A percentile compares a stretch with the other conserved stretches of the same genome.
Evolutionary conservation across 2,797 vertebrate genomes (phyloP).

Genomic region (Aphelocoma californica): DNA sequence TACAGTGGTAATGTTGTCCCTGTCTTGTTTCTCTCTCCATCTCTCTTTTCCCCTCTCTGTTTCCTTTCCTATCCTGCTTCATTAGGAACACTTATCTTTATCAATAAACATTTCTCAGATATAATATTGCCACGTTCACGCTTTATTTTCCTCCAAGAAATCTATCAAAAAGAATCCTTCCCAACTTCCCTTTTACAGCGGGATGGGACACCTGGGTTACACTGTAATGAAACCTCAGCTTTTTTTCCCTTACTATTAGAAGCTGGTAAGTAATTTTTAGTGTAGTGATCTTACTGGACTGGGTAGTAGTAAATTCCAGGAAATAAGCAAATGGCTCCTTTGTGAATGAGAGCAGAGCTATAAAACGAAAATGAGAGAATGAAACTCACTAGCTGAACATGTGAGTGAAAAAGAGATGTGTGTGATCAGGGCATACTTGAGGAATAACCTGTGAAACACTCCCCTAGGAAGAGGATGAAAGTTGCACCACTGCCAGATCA

Average conservation of each 20-base stretch:
- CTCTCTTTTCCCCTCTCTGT: background rate
- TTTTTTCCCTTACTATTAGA: background rate
- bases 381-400: background rate
- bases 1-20: background rate
- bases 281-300: background rate
- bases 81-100: background rate
- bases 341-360: background rate
- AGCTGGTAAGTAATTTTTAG: background rate
- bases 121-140: rapidly evolving
- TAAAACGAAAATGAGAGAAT: background rate
- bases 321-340: background rate
- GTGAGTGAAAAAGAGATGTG: background rate
- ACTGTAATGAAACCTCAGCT: background rate
- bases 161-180: background rate
- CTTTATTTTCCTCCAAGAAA: background rate
- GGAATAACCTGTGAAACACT: background rate
- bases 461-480: background rate
- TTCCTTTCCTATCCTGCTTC: background rate
- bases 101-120: background rate
- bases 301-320: background rate
- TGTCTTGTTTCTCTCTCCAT: background rate
- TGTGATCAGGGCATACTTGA: background rate
- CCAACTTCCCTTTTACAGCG: background rate
- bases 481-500: background rate
- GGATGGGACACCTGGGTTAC: background rate